These are phyloP conservation scores for Dasypolia templi DNA, from an alignment of 2,888 invertebrate genomes.

Conservation along the genomic window DNA sequence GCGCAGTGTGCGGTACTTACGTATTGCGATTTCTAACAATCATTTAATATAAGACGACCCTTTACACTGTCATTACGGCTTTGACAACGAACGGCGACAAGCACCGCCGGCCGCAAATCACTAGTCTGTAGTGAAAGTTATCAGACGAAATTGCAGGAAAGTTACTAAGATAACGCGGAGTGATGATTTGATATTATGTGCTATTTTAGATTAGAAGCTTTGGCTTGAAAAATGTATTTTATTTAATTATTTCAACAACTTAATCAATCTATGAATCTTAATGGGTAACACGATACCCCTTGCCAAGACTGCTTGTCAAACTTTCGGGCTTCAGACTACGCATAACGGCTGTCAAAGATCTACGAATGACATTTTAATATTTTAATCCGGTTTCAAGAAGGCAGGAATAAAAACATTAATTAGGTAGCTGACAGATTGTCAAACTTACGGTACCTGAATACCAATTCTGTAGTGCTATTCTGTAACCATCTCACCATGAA, in stretches of 20 bases:
- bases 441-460: too few species aligned
- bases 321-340: too few species aligned
- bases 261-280: too few species aligned
- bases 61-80: conserved; percentile 56
- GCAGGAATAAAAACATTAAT: not conserved
- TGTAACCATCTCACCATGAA: too few species aligned
- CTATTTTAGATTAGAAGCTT: conserved; percentile 18
- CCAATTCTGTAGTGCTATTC: too few species aligned
- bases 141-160: conserved; percentile 61
- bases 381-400: not conserved
- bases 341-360: too few species aligned
- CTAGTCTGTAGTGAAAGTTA: conserved; percentile 63
- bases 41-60: conserved; percentile 60
- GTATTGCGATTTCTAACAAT: conserved; percentile 57
- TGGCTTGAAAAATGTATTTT: not conserved
- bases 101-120: conserved; percentile 63
- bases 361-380: too few species aligned
- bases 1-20: conserved; percentile 28
- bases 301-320: too few species aligned
- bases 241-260: not conserved
- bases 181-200: conserved; percentile 45
- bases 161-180: conserved; percentile 47
- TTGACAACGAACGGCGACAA: conserved; percentile 50
- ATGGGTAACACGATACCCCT: too few species aligned
- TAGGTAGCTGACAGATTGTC: not conserved